Conservation (phyloP, 2,888 invertebrate genomes). For the Acronicta psi region DNA sequence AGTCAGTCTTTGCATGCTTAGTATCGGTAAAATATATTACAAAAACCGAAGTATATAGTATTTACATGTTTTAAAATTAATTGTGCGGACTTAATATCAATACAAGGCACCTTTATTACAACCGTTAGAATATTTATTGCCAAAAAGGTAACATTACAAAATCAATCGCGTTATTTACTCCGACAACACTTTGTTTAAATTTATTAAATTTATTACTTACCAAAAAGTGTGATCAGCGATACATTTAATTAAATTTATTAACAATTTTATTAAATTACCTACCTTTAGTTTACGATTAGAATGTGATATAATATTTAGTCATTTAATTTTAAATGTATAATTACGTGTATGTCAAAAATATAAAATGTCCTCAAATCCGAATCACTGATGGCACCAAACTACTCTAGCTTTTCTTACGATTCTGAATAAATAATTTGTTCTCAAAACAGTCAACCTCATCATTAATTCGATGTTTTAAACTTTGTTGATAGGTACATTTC, state of each 20-base stretch:
- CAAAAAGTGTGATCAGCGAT: not conserved
- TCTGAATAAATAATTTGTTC: conserved; percentile 14
- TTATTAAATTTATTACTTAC: not conserved
- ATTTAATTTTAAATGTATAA: conserved; percentile 7
- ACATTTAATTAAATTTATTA: no score
- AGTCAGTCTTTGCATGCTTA: conserved; percentile 89
- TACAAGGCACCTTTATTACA: conserved; percentile 50
- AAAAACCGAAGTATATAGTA: conserved; percentile 60
- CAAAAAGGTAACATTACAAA: conserved; percentile 44
- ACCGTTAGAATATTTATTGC: conserved; percentile 51
- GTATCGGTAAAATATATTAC: conserved; percentile 82
- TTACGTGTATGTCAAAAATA: not conserved
- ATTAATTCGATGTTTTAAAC: not conserved
- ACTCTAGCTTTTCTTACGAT: conserved; percentile 16
- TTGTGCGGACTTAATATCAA: conserved; percentile 59
- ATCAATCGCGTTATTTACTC: conserved; percentile 7
- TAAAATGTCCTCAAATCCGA: conserved; percentile 7
- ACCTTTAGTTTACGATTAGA: conserved; percentile 3
- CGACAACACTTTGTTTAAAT: conserved; percentile 7
- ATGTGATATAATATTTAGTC: not conserved
- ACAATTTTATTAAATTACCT: no score
- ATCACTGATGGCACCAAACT: conserved; percentile 48
- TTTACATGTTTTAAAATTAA: conserved; percentile 51
- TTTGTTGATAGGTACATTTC: no score
- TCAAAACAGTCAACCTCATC: conserved; percentile 5